phyloP scores from a whole-genome alignment of 1,140 invertebrate genomes.

The Trichonephila clavipes region DNA sequence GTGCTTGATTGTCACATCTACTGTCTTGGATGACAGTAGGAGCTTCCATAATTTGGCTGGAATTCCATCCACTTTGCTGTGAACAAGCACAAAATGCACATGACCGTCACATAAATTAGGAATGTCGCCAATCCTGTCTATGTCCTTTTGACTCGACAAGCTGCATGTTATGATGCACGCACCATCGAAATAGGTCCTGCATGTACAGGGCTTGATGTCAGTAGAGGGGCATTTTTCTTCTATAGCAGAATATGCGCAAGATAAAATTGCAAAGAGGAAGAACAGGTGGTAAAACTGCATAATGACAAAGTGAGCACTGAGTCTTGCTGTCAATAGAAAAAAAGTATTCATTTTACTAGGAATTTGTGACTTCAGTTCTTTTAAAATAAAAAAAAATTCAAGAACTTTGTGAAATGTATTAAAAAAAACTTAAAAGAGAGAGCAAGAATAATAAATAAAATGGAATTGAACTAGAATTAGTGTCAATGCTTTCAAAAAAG shows the following conservation, averaged over 20 bases:
- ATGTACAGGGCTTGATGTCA: slow-evolving; percentile 49
- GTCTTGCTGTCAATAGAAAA: too few species aligned
- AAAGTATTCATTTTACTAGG: too few species aligned
- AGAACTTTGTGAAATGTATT: too few species aligned
- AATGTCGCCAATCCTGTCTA: slow-evolving; percentile 35
- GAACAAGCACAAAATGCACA: slow-evolving; percentile 63
- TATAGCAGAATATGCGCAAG: neutral
- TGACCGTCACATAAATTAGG: slow-evolving; percentile 63
- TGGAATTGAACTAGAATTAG: too few species aligned
- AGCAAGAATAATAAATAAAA: too few species aligned
- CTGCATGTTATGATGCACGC: slow-evolving; percentile 66
- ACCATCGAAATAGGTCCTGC: slow-evolving; percentile 60
- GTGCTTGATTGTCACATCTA: slow-evolving; percentile 68
- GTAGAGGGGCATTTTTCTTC: slow-evolving; percentile 35
- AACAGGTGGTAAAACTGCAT: neutral
- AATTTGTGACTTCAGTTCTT: too few species aligned
- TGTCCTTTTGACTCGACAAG: neutral
- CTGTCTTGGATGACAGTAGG: slow-evolving; percentile 63
- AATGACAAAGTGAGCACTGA: neutral
- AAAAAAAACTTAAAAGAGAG: too few species aligned
- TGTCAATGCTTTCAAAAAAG: too few species aligned
- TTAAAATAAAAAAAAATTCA: too few species aligned
- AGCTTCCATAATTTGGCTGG: slow-evolving; percentile 63
- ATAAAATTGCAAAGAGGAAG: neutral
- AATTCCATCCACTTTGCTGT: slow-evolving; percentile 54